Percentiles rank a stretch among this genome's conserved stretches.
Evolutionary conservation across 2,888 invertebrate species (phyloP).

Genomic region (Uropetala carovei): DNA sequence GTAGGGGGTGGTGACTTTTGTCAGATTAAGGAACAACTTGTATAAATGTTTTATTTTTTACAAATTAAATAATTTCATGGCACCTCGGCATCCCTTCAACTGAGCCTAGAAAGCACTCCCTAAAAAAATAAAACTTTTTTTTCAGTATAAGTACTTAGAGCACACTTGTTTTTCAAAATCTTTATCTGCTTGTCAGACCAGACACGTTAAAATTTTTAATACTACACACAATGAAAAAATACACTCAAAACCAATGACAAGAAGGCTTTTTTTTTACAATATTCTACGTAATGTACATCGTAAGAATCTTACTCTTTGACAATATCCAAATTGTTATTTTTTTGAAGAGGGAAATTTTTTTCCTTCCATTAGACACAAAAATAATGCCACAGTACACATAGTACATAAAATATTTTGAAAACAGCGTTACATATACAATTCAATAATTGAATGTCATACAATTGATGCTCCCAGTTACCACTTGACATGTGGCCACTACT

Average conservation of each 20-base stretch:
- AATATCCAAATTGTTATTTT: not conserved
- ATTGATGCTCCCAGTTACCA: conserved; percentile 21
- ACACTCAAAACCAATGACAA: conserved; percentile 30
- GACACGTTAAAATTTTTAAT: not conserved
- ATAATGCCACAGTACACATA: conserved; percentile 47
- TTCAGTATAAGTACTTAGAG: conserved; percentile 39
- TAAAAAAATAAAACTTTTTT: conserved; percentile 46
- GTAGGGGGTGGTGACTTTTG: not conserved
- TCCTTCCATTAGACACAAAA: conserved; percentile 17
- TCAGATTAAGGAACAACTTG: not conserved
- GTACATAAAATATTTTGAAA: conserved; percentile 58
- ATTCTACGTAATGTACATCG: not conserved
- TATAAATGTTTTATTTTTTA: not conserved
- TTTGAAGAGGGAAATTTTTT: not conserved
- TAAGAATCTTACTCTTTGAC: conserved; percentile 12
- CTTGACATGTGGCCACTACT: conserved; percentile 32
- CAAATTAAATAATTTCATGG: conserved; percentile 12
- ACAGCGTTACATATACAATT: conserved; percentile 37
- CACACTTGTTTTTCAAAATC: not conserved
- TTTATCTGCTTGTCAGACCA: not conserved
- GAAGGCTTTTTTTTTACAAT: not conserved
- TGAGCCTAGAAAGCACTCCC: conserved; percentile 50
- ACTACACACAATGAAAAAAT: not conserved
- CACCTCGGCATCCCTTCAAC: conserved; percentile 8
- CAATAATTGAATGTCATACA: conserved; percentile 43